phyloP scores from a whole-genome alignment of 2,113 vertebrate genomes.

The Pampusana beccarii region DNA sequence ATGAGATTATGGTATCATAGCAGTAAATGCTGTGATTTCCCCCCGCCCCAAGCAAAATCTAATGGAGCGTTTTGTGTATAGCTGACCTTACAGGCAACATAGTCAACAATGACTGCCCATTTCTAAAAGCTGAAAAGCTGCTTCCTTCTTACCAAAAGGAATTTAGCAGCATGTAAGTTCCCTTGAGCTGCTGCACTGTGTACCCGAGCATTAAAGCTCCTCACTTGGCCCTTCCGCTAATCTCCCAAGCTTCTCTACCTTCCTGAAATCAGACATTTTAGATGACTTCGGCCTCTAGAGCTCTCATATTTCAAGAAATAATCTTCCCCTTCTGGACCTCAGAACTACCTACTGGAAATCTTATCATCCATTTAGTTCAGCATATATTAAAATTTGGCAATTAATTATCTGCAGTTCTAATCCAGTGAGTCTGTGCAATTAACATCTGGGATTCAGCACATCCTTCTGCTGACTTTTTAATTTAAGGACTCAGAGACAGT shows the following conservation, averaged over 20 bases:
- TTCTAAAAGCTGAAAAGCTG: slow-evolving; percentile 29
- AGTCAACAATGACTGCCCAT: neutral
- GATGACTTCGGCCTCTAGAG: slow-evolving; percentile 46
- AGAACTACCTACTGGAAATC: slow-evolving; percentile 60
- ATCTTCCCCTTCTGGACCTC: slow-evolving; percentile 58
- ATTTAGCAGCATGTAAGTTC: neutral
- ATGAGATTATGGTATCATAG: slow-evolving; percentile 16
- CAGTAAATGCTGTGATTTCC: neutral
- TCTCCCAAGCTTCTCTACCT: slow-evolving; percentile 17
- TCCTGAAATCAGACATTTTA: slow-evolving; percentile 50
- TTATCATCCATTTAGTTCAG: slow-evolving; percentile 62
- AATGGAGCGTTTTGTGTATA: slow-evolving; percentile 21
- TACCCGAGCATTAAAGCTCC: neutral
- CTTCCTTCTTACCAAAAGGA: neutral
- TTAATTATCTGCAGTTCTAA: slow-evolving; percentile 81
- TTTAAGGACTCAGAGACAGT: slow-evolving; percentile 63
- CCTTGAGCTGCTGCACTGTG: neutral
- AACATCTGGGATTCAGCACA: slow-evolving; percentile 73
- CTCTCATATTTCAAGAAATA: slow-evolving; percentile 53
- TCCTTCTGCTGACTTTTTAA: slow-evolving; percentile 74
- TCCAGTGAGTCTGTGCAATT: slow-evolving; percentile 73
- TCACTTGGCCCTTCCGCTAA: neutral
- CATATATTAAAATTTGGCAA: slow-evolving; percentile 72
- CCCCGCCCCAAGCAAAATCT: neutral
- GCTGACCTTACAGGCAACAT: slow-evolving; percentile 22